phyloP scores from a whole-genome alignment of 2,113 vertebrate species.

The Mustela nigripes region DNA sequence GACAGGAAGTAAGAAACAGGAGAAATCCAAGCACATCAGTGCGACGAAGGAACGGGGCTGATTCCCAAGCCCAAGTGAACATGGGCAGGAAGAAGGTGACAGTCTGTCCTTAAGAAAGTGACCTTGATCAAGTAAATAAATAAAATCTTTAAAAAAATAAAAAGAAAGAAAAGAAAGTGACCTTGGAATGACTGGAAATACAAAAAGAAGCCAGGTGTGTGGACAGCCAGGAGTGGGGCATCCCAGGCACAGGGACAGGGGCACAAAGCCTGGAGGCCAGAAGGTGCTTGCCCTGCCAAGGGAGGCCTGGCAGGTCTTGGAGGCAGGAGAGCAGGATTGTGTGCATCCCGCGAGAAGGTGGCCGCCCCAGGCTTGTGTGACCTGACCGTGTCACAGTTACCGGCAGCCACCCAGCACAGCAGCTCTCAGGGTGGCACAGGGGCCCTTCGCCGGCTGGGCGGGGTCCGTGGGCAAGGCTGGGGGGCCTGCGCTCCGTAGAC shows the following conservation, averaged over 20 bases:
- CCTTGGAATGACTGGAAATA: not conserved
- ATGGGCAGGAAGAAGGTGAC: rapidly evolving
- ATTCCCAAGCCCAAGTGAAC: rapidly evolving
- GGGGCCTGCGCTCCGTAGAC: not conserved
- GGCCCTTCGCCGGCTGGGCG: rapidly evolving
- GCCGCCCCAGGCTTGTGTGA: rapidly evolving
- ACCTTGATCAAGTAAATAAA: too few species aligned
- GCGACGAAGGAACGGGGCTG: rapidly evolving
- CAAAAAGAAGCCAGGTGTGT: rapidly evolving
- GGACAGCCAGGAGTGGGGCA: not conserved
- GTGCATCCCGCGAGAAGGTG: rapidly evolving
- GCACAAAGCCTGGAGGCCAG: not conserved
- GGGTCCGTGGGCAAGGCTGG: rapidly evolving
- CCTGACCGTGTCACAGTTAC: not conserved
- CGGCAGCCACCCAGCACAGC: rapidly evolving
- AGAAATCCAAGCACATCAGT: rapidly evolving
- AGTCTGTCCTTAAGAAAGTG: not conserved
- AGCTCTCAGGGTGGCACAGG: rapidly evolving
- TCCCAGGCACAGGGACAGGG: rapidly evolving
- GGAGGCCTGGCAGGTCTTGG: rapidly evolving
- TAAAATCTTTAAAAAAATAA: too few species aligned
- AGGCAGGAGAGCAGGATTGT: rapidly evolving
- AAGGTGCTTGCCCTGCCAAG: rapidly evolving
- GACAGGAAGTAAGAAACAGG: not conserved
- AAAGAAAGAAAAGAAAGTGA: not conserved